A percentile compares a stretch with the other conserved stretches of the same genome.
Evolutionary conservation across 2,888 invertebrate genomes (phyloP).

Genomic region (Cinara cedri): DNA sequence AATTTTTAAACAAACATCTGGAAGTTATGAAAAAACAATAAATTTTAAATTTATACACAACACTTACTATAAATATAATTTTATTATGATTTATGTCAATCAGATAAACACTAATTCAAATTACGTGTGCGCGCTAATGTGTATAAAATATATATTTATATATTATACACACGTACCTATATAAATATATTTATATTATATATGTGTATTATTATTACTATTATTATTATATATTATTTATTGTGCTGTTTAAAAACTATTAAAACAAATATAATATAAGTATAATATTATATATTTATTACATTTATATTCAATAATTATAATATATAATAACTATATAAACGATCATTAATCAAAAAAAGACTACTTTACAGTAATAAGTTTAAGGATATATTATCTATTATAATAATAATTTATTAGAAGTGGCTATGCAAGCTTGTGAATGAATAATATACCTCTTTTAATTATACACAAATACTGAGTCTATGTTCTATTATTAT

Average conservation of each 20-base stretch:
- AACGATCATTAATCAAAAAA: conserved; percentile 28
- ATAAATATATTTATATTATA: conserved; percentile 29
- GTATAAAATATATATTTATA: conserved; percentile 23
- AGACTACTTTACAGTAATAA: conserved; percentile 3
- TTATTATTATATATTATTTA: conserved; percentile 53
- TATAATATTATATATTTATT: conserved; percentile 49
- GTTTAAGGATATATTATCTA: conserved; percentile 11
- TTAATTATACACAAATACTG: conserved; percentile 1
- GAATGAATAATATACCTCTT: conserved; percentile 12
- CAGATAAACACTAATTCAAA: conserved; percentile 4
- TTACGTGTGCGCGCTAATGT: conserved; percentile 8
- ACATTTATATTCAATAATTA: conserved; percentile 47
- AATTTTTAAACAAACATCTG: conserved; percentile 35
- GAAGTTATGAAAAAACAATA: conserved; percentile 16
- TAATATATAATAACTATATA: not conserved
- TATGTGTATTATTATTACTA: conserved; percentile 45
- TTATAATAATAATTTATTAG: conserved; percentile 6
- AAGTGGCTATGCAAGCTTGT: conserved; percentile 26
- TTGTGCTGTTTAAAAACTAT: conserved; percentile 50
- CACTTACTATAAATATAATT: not conserved
- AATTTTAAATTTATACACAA: conserved; percentile 47
- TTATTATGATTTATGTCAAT: conserved; percentile 37
- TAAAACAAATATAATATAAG: conserved; percentile 32
- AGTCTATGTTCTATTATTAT: not conserved
- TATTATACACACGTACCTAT: not conserved